Evolutionary conservation across 2,888 invertebrate genomes (phyloP).

Genomic region (Philonicus albiceps): DNA sequence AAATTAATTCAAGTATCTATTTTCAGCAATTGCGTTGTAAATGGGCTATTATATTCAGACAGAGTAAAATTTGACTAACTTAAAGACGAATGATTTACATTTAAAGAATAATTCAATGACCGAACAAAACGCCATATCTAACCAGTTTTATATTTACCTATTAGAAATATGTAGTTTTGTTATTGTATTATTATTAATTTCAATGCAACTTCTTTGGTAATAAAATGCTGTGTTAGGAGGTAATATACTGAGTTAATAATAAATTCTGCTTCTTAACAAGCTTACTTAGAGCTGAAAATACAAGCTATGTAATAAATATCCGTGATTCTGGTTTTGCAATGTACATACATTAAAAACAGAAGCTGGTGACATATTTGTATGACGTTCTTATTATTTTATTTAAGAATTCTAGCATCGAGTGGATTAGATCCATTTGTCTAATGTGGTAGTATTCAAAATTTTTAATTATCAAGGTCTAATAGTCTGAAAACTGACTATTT

Average conservation of each 20-base stretch:
- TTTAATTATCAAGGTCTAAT: constrained; percentile 3
- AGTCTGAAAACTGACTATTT: not conserved
- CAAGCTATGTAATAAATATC: not conserved
- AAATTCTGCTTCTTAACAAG: not conserved
- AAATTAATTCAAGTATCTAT: not conserved
- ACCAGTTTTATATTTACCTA: not conserved
- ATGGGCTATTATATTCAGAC: not conserved
- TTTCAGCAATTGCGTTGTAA: not conserved
- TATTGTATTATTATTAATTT: not conserved
- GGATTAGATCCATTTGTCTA: not conserved
- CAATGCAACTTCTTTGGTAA: not conserved
- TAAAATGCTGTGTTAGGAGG: not conserved
- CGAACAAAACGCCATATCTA: not conserved
- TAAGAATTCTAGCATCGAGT: not conserved
- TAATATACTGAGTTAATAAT: not conserved
- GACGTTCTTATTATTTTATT: not conserved
- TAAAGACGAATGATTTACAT: not conserved
- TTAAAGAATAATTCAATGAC: not conserved
- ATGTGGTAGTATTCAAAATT: not conserved
- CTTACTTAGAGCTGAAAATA: not conserved
- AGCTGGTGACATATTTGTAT: not conserved
- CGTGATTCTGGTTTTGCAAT: not conserved
- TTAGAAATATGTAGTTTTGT: not conserved
- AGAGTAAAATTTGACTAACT: not conserved
- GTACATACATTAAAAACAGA: not conserved